Conservation (phyloP, 2,888 invertebrate genomes). For the Eubasilissa splendida region DNA sequence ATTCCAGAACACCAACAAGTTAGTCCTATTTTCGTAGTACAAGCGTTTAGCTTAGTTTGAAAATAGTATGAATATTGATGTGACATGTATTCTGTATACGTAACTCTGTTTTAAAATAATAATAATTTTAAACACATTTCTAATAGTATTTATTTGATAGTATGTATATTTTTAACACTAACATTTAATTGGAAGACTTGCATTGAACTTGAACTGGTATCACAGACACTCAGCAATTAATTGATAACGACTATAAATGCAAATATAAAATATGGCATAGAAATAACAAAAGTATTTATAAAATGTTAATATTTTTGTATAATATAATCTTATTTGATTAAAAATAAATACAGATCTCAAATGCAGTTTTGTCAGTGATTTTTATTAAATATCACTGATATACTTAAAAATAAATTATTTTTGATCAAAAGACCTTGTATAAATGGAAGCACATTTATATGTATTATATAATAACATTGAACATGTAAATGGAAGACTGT, state of each 20-base stretch:
- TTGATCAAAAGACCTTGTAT: neutral
- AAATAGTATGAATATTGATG: too few species aligned
- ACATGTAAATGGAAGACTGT: slow-evolving; percentile 42
- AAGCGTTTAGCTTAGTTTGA: too few species aligned
- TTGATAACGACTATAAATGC: slow-evolving; percentile 10
- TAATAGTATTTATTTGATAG: too few species aligned
- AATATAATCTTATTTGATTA: neutral
- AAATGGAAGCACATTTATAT: neutral
- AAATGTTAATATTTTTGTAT: neutral
- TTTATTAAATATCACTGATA: neutral
- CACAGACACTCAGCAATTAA: neutral
- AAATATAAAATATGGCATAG: neutral
- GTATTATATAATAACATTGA: neutral
- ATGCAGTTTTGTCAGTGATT: neutral
- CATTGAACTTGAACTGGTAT: slow-evolving; percentile 7
- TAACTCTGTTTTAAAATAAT: too few species aligned
- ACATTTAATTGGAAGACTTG: slow-evolving; percentile 4
- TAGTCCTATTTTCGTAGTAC: too few species aligned
- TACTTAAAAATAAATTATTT: neutral
- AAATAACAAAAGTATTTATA: neutral
- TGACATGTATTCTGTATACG: too few species aligned
- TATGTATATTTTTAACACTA: neutral
- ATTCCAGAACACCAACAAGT: too few species aligned
- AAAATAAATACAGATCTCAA: neutral
- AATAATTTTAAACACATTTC: too few species aligned